These are phyloP conservation scores for Eulithis testata DNA, from an alignment of 2,888 invertebrate species.

Conservation along the genomic window DNA sequence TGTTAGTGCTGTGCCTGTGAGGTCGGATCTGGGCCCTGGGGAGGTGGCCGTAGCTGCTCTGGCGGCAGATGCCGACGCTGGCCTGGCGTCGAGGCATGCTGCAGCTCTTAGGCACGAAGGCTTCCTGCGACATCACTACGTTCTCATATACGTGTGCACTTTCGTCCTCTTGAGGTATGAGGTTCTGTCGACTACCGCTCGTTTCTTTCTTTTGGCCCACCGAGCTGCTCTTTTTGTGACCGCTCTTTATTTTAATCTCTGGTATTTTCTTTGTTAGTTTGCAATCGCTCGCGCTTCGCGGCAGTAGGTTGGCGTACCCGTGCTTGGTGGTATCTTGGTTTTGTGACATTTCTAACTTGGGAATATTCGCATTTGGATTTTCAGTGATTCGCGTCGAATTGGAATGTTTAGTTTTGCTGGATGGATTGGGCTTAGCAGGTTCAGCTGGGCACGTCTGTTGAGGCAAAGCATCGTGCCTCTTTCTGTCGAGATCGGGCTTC, in stretches of 20 bases:
- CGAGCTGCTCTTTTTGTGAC: constrained; percentile 79
- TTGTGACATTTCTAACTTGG: constrained; percentile 59
- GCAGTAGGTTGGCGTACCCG: constrained; percentile 74
- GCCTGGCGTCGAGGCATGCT: constrained; percentile 78
- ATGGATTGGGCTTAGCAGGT: constrained; percentile 59
- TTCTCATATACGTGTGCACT: constrained; percentile 78
- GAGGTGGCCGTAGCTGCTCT: constrained; percentile 73
- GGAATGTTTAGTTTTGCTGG: constrained; percentile 65
- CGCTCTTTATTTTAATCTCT: constrained; percentile 60
- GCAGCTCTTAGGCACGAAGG: constrained; percentile 73
- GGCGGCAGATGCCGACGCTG: constrained; percentile 64
- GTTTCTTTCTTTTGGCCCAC: constrained; percentile 76
- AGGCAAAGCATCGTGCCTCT: constrained; percentile 62
- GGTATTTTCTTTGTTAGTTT: constrained; percentile 66
- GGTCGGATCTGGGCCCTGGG: constrained; percentile 70
- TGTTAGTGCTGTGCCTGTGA: constrained; percentile 66
- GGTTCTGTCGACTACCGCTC: constrained; percentile 78
- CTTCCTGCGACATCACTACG: constrained; percentile 62
- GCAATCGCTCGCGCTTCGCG: constrained; percentile 77
- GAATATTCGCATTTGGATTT: constrained; percentile 46
- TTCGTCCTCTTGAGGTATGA: constrained; percentile 75
- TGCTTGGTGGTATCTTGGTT: constrained; percentile 57
- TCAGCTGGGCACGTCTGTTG: constrained; percentile 58
- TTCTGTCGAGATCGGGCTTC: constrained; percentile 76
- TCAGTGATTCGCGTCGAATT: constrained; percentile 60